A percentile compares a stretch with the other conserved stretches of the same genome.
phyloP scores from a whole-genome alignment of 2,888 invertebrate genomes.

The Cynaeus angustus region DNA sequence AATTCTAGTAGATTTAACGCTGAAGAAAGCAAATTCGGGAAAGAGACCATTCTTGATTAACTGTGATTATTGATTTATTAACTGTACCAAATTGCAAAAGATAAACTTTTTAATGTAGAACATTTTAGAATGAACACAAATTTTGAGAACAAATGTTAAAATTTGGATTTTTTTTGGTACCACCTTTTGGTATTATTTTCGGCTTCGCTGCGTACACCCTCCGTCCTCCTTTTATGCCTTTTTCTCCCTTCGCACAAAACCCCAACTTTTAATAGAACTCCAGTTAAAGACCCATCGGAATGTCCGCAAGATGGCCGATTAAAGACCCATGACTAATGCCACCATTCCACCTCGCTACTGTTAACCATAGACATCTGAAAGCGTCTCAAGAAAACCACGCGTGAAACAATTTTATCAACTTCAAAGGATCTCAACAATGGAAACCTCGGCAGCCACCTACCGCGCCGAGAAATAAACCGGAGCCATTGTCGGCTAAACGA shows the following conservation, averaged over 20 bases:
- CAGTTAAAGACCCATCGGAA: slow-evolving; percentile 13
- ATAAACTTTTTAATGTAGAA: too few species aligned
- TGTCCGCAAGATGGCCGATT: slow-evolving; percentile 23
- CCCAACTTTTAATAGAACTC: neutral
- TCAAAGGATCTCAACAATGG: slow-evolving; percentile 35
- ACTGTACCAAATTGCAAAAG: too few species aligned
- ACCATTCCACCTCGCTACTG: slow-evolving; percentile 13
- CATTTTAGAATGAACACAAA: too few species aligned
- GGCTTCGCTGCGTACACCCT: too few species aligned
- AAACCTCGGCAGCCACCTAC: slow-evolving; percentile 9
- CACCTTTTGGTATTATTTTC: too few species aligned
- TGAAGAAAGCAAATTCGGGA: too few species aligned
- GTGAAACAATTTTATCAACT: slow-evolving; percentile 40
- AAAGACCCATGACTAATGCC: slow-evolving; percentile 23
- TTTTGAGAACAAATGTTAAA: too few species aligned
- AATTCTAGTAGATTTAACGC: too few species aligned
- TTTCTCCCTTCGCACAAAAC: neutral
- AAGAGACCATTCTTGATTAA: too few species aligned
- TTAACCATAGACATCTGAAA: slow-evolving; percentile 16
- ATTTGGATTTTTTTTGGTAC: too few species aligned
- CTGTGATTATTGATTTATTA: too few species aligned
- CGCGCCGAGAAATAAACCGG: slow-evolving; percentile 18
- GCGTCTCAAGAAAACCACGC: slow-evolving; percentile 22
- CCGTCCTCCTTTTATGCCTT: neutral
- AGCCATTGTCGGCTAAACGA: neutral